These are phyloP conservation scores for Clarias laeviceps DNA, from an alignment of 2,797 vertebrate species.

Conservation along the genomic window DNA sequence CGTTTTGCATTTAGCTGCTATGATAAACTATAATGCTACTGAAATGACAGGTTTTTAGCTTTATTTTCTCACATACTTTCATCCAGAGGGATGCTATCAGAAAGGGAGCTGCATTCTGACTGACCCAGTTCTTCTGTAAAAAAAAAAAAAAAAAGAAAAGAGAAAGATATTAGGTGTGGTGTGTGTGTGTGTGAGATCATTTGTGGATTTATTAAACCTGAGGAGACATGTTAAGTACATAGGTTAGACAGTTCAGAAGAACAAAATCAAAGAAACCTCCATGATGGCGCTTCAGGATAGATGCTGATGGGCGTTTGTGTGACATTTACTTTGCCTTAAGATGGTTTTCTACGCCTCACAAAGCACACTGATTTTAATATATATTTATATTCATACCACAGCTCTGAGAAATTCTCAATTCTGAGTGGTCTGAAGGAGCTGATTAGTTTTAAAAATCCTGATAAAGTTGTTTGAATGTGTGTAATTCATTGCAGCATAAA, in stretches of 20 bases:
- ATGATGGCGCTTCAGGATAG: not conserved
- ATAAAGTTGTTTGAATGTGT: not conserved
- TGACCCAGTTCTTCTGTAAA: constrained; percentile 88
- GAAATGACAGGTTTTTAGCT: not conserved
- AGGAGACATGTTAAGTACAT: not conserved
- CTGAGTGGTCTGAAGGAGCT: not conserved
- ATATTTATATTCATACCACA: not conserved
- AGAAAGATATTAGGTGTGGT: not conserved
- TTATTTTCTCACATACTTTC: constrained; percentile 80
- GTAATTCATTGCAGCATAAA: not conserved
- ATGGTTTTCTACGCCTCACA: not conserved
- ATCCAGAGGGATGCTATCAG: constrained; percentile 85
- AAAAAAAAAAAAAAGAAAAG: not conserved
- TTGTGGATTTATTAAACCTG: not conserved
- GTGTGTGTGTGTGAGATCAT: not conserved
- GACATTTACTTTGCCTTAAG: not conserved
- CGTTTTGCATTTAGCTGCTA: not conserved
- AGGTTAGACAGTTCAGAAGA: not conserved
- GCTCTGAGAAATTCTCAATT: not conserved
- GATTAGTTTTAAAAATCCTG: not conserved
- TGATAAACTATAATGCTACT: not conserved
- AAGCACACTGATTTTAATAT: not conserved
- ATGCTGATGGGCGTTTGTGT: not conserved
- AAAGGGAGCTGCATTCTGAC: constrained; percentile 90
- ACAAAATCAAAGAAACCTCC: not conserved